A percentile compares a stretch with the other conserved stretches of the same genome.
Conservation (phyloP, 2,113 vertebrate species). For the Sinocyclocheilus rhinocerous region DNA sequence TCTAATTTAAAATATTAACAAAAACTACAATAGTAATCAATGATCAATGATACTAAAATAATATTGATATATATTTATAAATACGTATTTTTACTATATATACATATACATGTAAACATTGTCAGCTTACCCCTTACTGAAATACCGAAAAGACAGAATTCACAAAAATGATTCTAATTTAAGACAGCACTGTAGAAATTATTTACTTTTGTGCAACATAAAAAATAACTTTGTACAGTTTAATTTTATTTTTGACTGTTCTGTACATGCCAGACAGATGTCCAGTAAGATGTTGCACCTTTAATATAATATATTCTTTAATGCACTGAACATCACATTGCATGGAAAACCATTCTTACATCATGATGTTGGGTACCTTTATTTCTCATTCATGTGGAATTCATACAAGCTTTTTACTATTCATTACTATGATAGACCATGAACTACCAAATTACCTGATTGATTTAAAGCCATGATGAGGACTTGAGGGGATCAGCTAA, state of each 20-base stretch:
- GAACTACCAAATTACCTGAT: slow-evolving; percentile 8
- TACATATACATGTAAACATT: too few relatives aligned
- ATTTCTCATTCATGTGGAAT: neutral
- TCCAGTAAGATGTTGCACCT: neutral
- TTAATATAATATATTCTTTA: neutral
- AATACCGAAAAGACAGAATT: too few relatives aligned
- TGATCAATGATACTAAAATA: too few relatives aligned
- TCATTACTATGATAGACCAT: neutral
- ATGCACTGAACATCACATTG: neutral
- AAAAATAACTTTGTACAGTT: neutral
- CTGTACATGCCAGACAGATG: neutral
- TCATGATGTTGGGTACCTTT: neutral
- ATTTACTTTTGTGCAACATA: neutral
- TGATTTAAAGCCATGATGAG: slow-evolving; percentile 13
- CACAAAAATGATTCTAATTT: neutral
- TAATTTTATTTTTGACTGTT: neutral
- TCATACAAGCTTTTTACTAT: neutral
- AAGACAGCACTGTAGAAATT: neutral
- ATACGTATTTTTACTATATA: too few relatives aligned
- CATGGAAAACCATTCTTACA: neutral
- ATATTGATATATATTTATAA: too few relatives aligned
- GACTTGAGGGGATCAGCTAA: slow-evolving; percentile 19
- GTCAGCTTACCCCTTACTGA: too few relatives aligned
- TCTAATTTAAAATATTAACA: too few relatives aligned
- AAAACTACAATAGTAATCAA: too few relatives aligned